Base-by-base conservation (phyloP, 2,113 vertebrate species). In the Phaethon lepturus region DNA sequence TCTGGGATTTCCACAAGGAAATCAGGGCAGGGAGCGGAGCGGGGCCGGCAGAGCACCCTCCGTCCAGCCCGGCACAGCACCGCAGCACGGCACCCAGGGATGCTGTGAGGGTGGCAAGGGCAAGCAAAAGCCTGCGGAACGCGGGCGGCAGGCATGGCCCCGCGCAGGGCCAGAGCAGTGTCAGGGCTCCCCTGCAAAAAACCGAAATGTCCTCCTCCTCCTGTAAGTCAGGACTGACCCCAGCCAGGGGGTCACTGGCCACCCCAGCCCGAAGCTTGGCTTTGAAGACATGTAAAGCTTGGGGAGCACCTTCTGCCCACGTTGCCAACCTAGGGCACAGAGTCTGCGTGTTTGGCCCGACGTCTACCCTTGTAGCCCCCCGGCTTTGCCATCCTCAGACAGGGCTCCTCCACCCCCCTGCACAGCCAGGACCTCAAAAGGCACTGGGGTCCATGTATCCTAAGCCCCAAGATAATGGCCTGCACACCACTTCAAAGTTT, bases 1-100 rank as follows among this genome's bases (percentile, higher is more conserved):
- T 95, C 97, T 33, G 93, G 97, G 96, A 97, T 98, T 97, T 84
- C 91, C 88, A 72, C 26, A 42, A 73, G 93, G 80, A 97, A 97
- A 97, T 78, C 67, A 88, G 96, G 94, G 72, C 96, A 93, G 86
- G 79, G 82, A 81, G 78, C 5, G 52, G 68, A 94, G 88, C 76
- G 44, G 93, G 96, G 83, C 86, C 26, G 86, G 86, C 82, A 8
- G 84, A 35, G 86, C 73, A 68, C 20, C 72, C 93, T 22, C 63
- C 71, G 7, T 6, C 63, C 73, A 52, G 56, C 59, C 25, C 19
- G 24, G 64, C 50, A 6, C 75, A 17, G 77, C 86, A 67, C 72
- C 73, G 47, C 79, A 8, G 75, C 59, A 5, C 53, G 4, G 76
- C 50, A 28, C 45, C 45, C 33, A 13, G 64, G 18, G 38, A 0